phyloP scores from a whole-genome alignment of 2,113 vertebrate genomes.

The Callipepla californica region DNA sequence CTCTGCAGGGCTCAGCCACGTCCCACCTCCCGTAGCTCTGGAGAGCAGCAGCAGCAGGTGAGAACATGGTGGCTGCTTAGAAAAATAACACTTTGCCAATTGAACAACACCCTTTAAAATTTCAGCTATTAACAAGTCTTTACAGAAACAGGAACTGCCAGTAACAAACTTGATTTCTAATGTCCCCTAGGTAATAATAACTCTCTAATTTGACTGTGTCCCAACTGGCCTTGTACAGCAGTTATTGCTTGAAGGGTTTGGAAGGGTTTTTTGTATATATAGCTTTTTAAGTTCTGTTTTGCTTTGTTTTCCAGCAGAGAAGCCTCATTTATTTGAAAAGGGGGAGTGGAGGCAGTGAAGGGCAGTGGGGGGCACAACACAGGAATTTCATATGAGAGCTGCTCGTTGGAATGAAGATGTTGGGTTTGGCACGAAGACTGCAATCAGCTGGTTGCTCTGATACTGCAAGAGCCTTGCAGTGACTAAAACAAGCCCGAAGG shows the following conservation, averaged over 20 bases:
- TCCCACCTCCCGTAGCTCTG: conserved; percentile 49
- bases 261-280: not conserved
- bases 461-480: conserved; percentile 75
- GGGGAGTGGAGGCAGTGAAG: not conserved
- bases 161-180: conserved; percentile 79
- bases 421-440: conserved; percentile 74
- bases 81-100: conserved; percentile 76
- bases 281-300: not conserved
- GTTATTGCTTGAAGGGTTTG: conserved; percentile 64
- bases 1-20: not conserved
- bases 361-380: not conserved
- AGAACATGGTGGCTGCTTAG: conserved; percentile 73
- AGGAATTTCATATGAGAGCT: conserved; percentile 71
- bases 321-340: conserved; percentile 12
- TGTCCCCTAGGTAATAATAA: conserved; percentile 80
- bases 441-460: conserved; percentile 78
- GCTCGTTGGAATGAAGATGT: conserved; percentile 79
- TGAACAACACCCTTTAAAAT: conserved; percentile 77
- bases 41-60: conserved; percentile 47
- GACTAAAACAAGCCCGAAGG: conserved; percentile 79
- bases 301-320: conserved; percentile 41
- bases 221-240: conserved; percentile 66
- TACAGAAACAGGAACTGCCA: conserved; percentile 77
- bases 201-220: conserved; percentile 76
- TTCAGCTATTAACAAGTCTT: conserved; percentile 77